Evolutionary conservation across 2,797 vertebrate species (phyloP), one percentile per base, ranked within the genome.

Genomic region (Pipistrellus pygmaeus): DNA sequence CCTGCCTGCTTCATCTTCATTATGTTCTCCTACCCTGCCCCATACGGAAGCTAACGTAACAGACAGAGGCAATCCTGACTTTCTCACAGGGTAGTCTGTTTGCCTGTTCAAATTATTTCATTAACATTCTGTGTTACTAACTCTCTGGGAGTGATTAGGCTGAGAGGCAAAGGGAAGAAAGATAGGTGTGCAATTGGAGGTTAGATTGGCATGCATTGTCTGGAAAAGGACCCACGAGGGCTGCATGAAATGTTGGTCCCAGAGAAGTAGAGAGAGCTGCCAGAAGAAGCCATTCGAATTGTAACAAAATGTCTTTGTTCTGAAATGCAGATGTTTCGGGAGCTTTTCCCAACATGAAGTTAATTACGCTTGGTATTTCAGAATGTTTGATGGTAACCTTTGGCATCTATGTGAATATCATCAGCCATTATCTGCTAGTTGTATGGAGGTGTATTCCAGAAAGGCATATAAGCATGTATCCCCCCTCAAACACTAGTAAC

Each of bases 281-380:
- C 77, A 85, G 78, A 86, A 57, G 48, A 93, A 41, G 64, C 87
- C 48, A 23, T 85, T 85, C 6, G 11, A 21, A 60, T 88, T 51
- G 18, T 27, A 77, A 71, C 88, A 94, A 62, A 88, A 62, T 64
- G 73, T 57, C 85, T 96, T 95, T 96, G 91, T 96, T 94, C 95
- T 95, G 77, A 95, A 91, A 83, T 81, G 73, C 84, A 94, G 90
- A 77, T 95, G 84, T 87, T 96, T 69, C 82, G n/a, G 32, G 83
- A 90, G 90, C 57, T 72, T 94, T 92, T 69, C 72, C 11, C 30
- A 83, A 77, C 72, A 14, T 38, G 89, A 92, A 92, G 69, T 90
- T 96, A 95, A 96, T 97, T 95, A 88, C 11, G 92, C 62, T 78
- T 92, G 85, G 46, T 94, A 75, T 95, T 95, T 95, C 82, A 90